phyloP scores from a whole-genome alignment of 2,113 vertebrate genomes.

The Cyanocitta stelleri region DNA sequence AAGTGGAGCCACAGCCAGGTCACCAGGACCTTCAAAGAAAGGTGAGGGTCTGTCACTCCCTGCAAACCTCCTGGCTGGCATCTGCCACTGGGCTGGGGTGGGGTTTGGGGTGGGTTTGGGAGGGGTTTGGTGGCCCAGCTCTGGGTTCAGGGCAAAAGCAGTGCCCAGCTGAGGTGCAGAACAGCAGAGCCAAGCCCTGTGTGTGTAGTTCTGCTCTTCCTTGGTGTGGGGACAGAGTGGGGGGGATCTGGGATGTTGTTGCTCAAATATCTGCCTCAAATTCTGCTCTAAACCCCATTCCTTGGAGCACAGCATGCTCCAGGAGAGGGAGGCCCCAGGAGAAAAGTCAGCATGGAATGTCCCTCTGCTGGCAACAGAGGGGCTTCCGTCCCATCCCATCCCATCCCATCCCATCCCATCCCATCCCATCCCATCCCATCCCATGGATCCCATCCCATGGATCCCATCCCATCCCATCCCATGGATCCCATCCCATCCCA shows the following conservation, averaged over 20 bases:
- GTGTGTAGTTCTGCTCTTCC: not conserved
- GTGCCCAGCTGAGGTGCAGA: not conserved
- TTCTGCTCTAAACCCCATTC: not conserved
- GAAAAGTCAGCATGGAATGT: not conserved
- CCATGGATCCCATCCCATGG: no score
- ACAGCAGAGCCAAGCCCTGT: not conserved
- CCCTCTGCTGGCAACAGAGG: not conserved
- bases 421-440: not conserved
- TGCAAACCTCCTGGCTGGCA: not conserved
- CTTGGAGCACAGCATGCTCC: accelerated
- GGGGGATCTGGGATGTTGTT: not conserved
- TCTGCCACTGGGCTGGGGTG: not conserved
- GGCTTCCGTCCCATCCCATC: not conserved
- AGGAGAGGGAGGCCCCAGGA: not conserved
- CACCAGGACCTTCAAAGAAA: constrained; percentile 53
- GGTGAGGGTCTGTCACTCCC: constrained; percentile 40
- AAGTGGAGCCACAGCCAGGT: constrained; percentile 45
- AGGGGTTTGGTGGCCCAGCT: not conserved
- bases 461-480: not conserved
- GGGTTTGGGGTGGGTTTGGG: not conserved
- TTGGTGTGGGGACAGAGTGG: accelerated
- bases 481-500: no score
- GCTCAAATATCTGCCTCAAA: not conserved
- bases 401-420: not conserved
- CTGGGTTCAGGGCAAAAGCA: not conserved